Evolutionary conservation across 1,140 invertebrate genomes (phyloP), one percentile per base, ranked within the genome.

Genomic region (Chironomus tepperi): DNA sequence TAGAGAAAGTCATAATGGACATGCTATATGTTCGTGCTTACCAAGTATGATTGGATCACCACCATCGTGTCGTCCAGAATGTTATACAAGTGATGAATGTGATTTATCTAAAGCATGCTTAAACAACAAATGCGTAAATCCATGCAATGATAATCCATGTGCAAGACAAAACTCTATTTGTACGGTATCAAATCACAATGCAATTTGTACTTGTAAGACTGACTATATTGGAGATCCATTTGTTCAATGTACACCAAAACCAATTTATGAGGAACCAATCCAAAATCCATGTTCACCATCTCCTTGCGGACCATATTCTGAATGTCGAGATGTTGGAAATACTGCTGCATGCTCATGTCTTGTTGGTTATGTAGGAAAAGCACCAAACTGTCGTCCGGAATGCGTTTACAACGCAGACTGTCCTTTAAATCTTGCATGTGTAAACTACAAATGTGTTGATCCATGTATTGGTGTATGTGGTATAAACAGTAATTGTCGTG

Each of bases 191-290:
- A 90, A 89, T 79, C 91, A 93, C 81, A 89, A 88, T 79, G 89
- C 92, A 67, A 86, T 89, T 77, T 94, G 92, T 81, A 86, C 86
- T 75, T 93, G 91, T 81, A 82, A 87, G 19, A 83, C 85, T 76
- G 90, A 89, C 74, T 91, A 89, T 82, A 89, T 86, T 64, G 91
- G 91, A 42, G 90, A 93, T 86, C 91, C 91, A 75, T 91, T 92
- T 80, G 87, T 86, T 77, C 87, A 87, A 77, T 92, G 91, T 81
- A 81, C 79, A 79, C 80, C 80, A 70, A 77, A 34, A 34, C 24
- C 24, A 34, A 34, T 81, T 78, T 76, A 42, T 73, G 43, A 74
- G 21, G 15, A 79, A 24, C 79, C 78, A 76, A 81, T 82, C 81
- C 82, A 24, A 79, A 84, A 85, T 75, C 86, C 89, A 72, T 90